Evolutionary conservation across 2,888 invertebrate species (phyloP).

Genomic region (Gonocerus acuteangulatus): DNA sequence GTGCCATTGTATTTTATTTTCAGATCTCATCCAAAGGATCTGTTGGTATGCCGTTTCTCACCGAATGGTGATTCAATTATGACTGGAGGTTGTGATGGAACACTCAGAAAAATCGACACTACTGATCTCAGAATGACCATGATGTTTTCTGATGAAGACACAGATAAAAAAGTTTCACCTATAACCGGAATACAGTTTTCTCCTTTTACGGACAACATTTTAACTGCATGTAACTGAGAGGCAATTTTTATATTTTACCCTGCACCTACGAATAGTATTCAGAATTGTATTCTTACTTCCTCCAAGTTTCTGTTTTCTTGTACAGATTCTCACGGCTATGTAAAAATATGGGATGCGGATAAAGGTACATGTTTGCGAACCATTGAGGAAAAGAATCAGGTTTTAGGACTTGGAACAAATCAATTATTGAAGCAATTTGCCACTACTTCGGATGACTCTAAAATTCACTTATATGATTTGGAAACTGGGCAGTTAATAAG

Average conservation of each 20-base stretch:
- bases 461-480: conserved; percentile 59
- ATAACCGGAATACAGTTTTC: conserved; percentile 10
- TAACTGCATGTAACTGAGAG: not conserved
- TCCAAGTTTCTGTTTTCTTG: too few species aligned
- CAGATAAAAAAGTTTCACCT: not conserved
- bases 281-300: too few species aligned
- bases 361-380: conserved; percentile 57
- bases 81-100: conserved; percentile 29
- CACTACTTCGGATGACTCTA: conserved; percentile 58
- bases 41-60: conserved; percentile 3
- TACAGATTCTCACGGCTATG: conserved; percentile 57
- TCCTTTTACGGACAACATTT: not conserved
- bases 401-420: conserved; percentile 56
- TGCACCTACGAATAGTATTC: not conserved
- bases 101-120: conserved; percentile 13
- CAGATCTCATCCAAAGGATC: conserved; percentile 12
- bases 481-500: conserved; percentile 47
- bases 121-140: conserved; percentile 4
- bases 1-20: not conserved
- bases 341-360: conserved; percentile 62
- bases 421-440: conserved; percentile 51
- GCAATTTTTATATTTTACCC: not conserved
- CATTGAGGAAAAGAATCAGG: conserved; percentile 58
- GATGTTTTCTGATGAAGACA: not conserved
- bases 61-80: conserved; percentile 16